phyloP scores from a whole-genome alignment of 2,797 vertebrate genomes.

The Heteromormyrus szaboi region DNA sequence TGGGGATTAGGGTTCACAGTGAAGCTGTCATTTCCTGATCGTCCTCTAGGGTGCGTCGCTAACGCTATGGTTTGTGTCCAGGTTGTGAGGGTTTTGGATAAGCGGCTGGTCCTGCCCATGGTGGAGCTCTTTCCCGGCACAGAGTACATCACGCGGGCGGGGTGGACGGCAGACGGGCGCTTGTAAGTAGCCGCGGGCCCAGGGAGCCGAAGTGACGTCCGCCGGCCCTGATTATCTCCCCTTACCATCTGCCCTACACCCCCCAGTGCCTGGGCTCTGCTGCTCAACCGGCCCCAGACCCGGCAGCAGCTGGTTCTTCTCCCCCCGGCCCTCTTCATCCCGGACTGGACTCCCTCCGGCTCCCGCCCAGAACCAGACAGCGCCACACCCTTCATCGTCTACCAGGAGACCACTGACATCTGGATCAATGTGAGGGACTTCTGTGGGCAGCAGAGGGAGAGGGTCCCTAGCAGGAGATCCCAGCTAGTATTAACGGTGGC shows the following conservation, averaged over 20 bases:
- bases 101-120: constrained; percentile 69
- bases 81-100: constrained; percentile 66
- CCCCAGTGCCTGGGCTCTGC: constrained; percentile 65
- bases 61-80: constrained; percentile 29
- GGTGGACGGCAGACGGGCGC: constrained; percentile 73
- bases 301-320: constrained; percentile 72
- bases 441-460: background rate
- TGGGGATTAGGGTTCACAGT: background rate
- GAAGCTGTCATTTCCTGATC: background rate
- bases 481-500: background rate
- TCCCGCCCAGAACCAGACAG: constrained; percentile 58
- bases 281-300: constrained; percentile 69
- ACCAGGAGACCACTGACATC: constrained; percentile 63
- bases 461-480: background rate
- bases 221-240: background rate
- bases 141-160: constrained; percentile 74
- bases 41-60: background rate
- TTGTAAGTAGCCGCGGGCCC: constrained; percentile 59
- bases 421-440: constrained; percentile 55
- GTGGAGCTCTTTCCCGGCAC: constrained; percentile 71
- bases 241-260: background rate
- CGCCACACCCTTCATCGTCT: constrained; percentile 66
- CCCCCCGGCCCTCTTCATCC: constrained; percentile 67
- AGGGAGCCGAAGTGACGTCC: background rate
- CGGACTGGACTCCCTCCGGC: constrained; percentile 61